phyloP scores from a whole-genome alignment of 92 coral and sea anemone genomes.

The Porites divaricata region DNA sequence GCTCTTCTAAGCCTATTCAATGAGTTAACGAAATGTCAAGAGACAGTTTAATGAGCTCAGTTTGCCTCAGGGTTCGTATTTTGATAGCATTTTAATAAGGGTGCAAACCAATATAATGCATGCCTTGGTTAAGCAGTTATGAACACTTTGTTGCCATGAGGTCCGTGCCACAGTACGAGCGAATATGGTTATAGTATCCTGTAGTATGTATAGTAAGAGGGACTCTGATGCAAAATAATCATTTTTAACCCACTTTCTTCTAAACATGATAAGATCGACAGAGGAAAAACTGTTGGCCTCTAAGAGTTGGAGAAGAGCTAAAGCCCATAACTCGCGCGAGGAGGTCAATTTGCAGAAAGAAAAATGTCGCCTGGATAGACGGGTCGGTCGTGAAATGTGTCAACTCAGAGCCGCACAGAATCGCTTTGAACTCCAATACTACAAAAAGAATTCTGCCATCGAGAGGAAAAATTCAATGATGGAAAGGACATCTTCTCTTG shows the following conservation, averaged over 20 bases:
- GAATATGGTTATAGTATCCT: not conserved
- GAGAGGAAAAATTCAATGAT: not conserved
- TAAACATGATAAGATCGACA: constrained; percentile 9
- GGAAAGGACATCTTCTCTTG: not conserved
- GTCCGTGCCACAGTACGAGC: not conserved
- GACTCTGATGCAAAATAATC: too few relatives aligned
- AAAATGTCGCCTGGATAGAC: constrained; percentile 15
- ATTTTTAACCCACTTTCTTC: not conserved
- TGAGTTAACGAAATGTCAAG: not conserved
- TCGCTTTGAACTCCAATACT: constrained; percentile 35
- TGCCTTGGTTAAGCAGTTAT: constrained; percentile 4
- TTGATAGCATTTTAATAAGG: not conserved
- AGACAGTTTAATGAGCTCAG: not conserved
- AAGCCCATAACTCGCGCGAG: constrained; percentile 16
- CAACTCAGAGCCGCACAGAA: constrained; percentile 41
- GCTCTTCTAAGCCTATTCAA: not conserved
- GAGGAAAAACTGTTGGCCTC: constrained; percentile 22
- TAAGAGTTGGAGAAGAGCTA: constrained; percentile 5
- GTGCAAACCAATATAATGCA: not conserved
- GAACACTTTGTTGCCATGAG: constrained; percentile 2
- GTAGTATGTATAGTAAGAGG: not conserved
- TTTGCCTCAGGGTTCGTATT: not conserved
- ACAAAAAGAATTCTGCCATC: not conserved
- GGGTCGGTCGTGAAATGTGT: constrained; percentile 11
- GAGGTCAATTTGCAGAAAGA: constrained; percentile 13